phyloP scores from a whole-genome alignment of 2,113 vertebrate genomes.

The Parus major region DNA sequence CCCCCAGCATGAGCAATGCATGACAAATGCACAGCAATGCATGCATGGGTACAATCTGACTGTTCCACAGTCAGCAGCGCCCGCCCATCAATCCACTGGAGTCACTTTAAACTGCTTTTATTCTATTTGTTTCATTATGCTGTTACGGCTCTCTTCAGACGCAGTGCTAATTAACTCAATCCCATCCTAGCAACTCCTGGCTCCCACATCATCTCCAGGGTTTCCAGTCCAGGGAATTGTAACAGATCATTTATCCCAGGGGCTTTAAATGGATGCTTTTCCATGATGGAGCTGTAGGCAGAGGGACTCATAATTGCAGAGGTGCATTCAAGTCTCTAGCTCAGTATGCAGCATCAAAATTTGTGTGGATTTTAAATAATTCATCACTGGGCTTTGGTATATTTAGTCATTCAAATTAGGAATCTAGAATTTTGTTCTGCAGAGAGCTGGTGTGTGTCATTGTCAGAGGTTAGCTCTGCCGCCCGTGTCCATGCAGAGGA shows the following conservation, averaged over 20 bases:
- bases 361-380: slow-evolving; percentile 38
- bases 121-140: slow-evolving; percentile 18
- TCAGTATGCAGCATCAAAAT: neutral
- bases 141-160: slow-evolving; percentile 6
- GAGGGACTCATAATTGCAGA: neutral
- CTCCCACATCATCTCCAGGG: slow-evolving; percentile 8
- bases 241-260: slow-evolving; percentile 1
- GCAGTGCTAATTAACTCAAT: slow-evolving; percentile 47
- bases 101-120: slow-evolving; percentile 15
- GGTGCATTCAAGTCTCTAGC: neutral
- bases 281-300: neutral
- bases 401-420: slow-evolving; percentile 20
- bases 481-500: neutral
- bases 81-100: neutral
- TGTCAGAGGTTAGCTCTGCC: neutral
- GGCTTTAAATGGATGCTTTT: slow-evolving; percentile 4
- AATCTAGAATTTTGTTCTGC: neutral
- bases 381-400: neutral
- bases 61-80: neutral
- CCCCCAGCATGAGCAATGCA: rapidly evolving
- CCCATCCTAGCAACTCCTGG: neutral
- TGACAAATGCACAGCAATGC: neutral
- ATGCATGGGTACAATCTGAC: neutral
- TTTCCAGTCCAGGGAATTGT: slow-evolving; percentile 27
- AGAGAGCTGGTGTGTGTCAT: neutral